These are phyloP conservation scores for Taphrorychus bicolor DNA, from an alignment of 2,888 invertebrate species.

Conservation along the genomic window DNA sequence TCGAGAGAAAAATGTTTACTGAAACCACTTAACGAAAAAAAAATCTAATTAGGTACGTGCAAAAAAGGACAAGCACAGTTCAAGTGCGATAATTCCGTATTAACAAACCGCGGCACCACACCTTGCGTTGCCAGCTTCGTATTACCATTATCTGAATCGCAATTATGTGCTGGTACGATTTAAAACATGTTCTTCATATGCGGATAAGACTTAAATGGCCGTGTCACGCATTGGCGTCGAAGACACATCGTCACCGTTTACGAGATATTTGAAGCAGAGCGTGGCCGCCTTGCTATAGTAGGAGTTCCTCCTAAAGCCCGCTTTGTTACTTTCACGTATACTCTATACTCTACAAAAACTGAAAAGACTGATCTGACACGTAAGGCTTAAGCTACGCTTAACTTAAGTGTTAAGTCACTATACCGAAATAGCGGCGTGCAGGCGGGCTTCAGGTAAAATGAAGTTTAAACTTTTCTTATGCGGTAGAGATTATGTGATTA, in stretches of 20 bases:
- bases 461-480: too few species aligned
- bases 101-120: conserved; percentile 29
- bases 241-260: too few species aligned
- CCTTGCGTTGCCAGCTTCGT: conserved; percentile 29
- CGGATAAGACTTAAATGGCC: conserved; percentile 15
- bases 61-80: not conserved
- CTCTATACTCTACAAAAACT: too few species aligned
- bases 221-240: conserved; percentile 16
- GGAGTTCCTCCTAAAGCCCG: not conserved
- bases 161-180: conserved; percentile 32
- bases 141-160: conserved; percentile 38
- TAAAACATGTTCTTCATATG: conserved; percentile 35
- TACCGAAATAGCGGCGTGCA: too few species aligned
- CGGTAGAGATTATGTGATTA: too few species aligned
- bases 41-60: conserved; percentile 17
- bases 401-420: too few species aligned
- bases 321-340: too few species aligned
- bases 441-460: too few species aligned
- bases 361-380: too few species aligned
- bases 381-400: too few species aligned
- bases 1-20: conserved; percentile 23
- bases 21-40: conserved; percentile 14
- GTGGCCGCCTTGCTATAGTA: not conserved
- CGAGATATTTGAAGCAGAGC: not conserved
- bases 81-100: conserved; percentile 30